Evolutionary conservation across 2,113 vertebrate genomes (phyloP).

Genomic region (Castor canadensis): DNA sequence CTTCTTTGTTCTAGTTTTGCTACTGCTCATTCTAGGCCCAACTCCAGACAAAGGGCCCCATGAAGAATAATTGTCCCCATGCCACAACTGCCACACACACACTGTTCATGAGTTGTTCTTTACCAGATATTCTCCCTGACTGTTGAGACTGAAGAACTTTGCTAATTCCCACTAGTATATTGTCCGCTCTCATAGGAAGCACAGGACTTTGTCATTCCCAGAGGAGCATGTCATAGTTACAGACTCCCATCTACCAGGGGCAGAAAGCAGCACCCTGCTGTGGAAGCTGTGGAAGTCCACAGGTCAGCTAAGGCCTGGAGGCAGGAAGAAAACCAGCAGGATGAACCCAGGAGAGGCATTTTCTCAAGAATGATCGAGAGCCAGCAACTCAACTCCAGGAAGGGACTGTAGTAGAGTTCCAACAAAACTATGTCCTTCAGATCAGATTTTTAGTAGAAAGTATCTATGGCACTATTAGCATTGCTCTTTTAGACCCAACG

Average conservation of each 20-base stretch:
- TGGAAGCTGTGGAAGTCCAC: background rate
- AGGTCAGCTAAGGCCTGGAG: background rate
- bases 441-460: slow-evolving; percentile 61
- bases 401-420: background rate
- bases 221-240: background rate
- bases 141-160: slow-evolving; percentile 53
- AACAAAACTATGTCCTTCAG: background rate
- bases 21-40: background rate
- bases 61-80: slow-evolving; percentile 23
- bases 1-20: slow-evolving; percentile 36
- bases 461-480: background rate
- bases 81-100: background rate
- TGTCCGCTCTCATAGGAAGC: slow-evolving; percentile 52
- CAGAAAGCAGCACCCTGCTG: background rate
- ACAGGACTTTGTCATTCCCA: slow-evolving; percentile 31
- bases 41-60: background rate
- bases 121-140: slow-evolving; percentile 34
- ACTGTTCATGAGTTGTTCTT: slow-evolving; percentile 26
- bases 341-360: background rate
- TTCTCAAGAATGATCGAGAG: slow-evolving; percentile 41
- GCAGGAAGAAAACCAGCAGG: background rate
- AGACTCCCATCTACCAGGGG: slow-evolving; percentile 9
- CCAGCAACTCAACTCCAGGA: slow-evolving; percentile 30
- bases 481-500: background rate
- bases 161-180: slow-evolving; percentile 52